phyloP scores from a whole-genome alignment of 2,888 invertebrate genomes.

The Choreutis nemorana region DNA sequence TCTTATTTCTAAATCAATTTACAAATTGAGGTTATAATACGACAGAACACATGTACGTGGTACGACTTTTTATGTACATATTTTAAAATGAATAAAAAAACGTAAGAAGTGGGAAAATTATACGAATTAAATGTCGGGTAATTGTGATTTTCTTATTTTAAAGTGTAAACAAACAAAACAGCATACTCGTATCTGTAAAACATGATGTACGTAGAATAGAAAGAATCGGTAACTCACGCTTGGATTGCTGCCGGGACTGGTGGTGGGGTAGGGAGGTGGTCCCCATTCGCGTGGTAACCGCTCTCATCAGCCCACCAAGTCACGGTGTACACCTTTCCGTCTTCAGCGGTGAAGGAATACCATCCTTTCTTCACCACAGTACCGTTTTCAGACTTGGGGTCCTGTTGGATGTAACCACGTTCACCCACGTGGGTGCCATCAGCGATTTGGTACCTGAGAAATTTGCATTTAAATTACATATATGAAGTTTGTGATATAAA shows the following conservation, averaged over 20 bases:
- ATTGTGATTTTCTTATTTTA: too few relatives aligned
- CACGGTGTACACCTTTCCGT: constrained; percentile 51
- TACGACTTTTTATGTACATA: too few relatives aligned
- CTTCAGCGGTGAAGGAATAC: constrained; percentile 46
- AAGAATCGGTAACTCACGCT: constrained; percentile 46
- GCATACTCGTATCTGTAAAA: too few relatives aligned
- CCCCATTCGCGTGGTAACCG: constrained; percentile 53
- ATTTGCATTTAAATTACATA: background rate
- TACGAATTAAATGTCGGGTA: too few relatives aligned
- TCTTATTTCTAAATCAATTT: too few relatives aligned
- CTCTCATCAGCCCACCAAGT: constrained; percentile 54
- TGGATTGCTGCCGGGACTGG: constrained; percentile 44
- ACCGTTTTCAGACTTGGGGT: constrained; percentile 37
- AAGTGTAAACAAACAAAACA: too few relatives aligned
- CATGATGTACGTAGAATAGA: too few relatives aligned
- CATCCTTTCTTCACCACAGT: constrained; percentile 56
- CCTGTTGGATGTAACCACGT: constrained; percentile 43
- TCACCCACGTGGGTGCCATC: constrained; percentile 56
- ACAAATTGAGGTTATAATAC: too few relatives aligned
- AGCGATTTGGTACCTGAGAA: constrained; percentile 40
- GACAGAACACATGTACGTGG: too few relatives aligned
- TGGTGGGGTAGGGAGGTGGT: constrained; percentile 50
- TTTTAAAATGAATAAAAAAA: too few relatives aligned
- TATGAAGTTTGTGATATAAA: too few relatives aligned
- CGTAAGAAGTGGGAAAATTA: too few relatives aligned